Evolutionary conservation across 2,113 vertebrate genomes (phyloP), one percentile per base, ranked within the genome.

Genomic region (Chloebia gouldiae): DNA sequence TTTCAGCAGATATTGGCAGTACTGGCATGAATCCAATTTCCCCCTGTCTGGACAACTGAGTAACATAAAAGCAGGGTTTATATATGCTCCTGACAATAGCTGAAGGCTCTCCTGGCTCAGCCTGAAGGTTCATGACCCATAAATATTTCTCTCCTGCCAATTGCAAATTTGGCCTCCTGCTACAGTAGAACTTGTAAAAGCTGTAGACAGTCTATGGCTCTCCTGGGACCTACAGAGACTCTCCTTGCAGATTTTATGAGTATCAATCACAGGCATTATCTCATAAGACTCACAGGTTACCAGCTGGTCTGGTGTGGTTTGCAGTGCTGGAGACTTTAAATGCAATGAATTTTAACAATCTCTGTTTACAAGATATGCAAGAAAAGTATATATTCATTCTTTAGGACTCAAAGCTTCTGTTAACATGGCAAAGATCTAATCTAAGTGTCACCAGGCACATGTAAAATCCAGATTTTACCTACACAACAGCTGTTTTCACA

Each of bases 111-210:
- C 80, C 51, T 96, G 93, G 80, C 86, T 78, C 60, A 94, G 64
- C 88, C 92, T 83, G 88, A 90, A 88, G 86, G 90, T 95, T 93
- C 95, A 95, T 86, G 96, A 94, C 92, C 90, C 76, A 65, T 95
- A 93, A 92, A 94, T 93, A 92, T 90, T 96, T 94, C 80, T 86
- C 94, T 93, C 80, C 77, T 93, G 92, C 86, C 86, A 93, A 86
- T 47, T 88, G 82, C 51, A 93, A 68, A 90, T 79, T 86, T 76
- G 79, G 76, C 56, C 82, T 96, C 60, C 79, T 86, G 76, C 64
- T 90, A 57, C 69, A 76, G 61, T 57, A 93, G 81, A 88, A 90
- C 90, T 92, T 94, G 88, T 94, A 76, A 97, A 96, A 94, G 69
- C 90, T 86, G 23, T 65, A 81, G 92, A 75, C 72, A 86, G 56